Evolutionary conservation across 2,888 invertebrate genomes (phyloP), one percentile per base, ranked within the genome.

Genomic region (Thereva unica): DNA sequence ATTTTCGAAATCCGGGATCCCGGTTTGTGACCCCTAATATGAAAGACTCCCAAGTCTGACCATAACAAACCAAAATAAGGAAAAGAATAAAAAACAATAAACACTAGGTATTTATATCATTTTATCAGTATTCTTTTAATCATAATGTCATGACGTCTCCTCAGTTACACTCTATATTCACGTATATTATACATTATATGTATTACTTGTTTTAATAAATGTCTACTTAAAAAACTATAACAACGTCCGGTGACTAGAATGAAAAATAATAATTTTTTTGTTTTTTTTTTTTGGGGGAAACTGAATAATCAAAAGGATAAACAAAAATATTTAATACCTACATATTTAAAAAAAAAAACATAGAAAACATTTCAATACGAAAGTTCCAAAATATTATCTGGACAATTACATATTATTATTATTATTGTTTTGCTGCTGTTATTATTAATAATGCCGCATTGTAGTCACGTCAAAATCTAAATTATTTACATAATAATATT

Each of bases 341-440:
- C 2, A n/a, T n/a, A n/a, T 23, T 23, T 23, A 61, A 50, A 49
- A 61, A 50, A 61, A 50, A 49, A 61, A 50, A 38, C 40, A 61
- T 61, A 61, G 61, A 61, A 61, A 61, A 61, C 61, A 61, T 61
- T 61, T 61, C 50, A 61, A 23, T 50, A 61, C 41, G 61, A 40
- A 61, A 61, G 50, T 61, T 49, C 37, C 41, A 45, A 59, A 59
- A 47, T 37, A n/a, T n/a, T 56, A 23, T 8, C 47, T 34, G 10
- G 8, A 38, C 34, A 53, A 53, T 37, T 23, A 53, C 37, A 53
- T 53, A 53, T 53, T 10, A 23, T 23, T 23, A 10, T 53, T 38
- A 53, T n/a, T 38, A 5, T 23, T 23, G n/a, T n/a, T n/a, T n/a
- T n/a, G n/a, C 2, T 23, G 23, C 23, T 23, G 23, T 2, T 23